phyloP scores from a whole-genome alignment of 2,113 vertebrate genomes.

The Scortum barcoo region DNA sequence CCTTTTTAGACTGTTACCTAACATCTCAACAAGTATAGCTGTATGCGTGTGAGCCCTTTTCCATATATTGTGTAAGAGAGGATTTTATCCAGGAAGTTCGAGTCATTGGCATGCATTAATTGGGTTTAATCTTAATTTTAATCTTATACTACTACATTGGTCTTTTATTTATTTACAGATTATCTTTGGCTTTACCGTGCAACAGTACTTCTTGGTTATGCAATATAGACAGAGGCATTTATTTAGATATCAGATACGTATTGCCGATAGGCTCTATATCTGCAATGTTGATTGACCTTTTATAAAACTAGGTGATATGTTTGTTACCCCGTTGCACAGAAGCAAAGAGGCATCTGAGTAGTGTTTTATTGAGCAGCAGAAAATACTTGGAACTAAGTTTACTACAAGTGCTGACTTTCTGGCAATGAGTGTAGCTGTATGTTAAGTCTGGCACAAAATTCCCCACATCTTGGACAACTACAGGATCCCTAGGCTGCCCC shows the following conservation, averaged over 20 bases:
- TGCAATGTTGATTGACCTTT: background rate
- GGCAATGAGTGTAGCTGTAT: background rate
- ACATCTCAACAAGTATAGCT: background rate
- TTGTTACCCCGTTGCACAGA: background rate
- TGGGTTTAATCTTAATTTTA: constrained; percentile 1
- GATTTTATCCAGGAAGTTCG: constrained; percentile 5
- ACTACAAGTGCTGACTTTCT: background rate
- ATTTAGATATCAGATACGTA: background rate
- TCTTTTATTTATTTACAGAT: background rate
- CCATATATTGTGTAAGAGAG: background rate
- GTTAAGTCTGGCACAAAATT: background rate
- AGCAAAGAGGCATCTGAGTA: background rate
- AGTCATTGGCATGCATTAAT: background rate
- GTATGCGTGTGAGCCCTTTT: background rate
- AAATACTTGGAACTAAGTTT: background rate
- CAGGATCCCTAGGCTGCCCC: constrained; percentile 7
- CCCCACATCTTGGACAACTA: background rate
- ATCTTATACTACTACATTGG: background rate
- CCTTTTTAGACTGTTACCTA: background rate
- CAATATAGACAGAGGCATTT: too few species aligned
- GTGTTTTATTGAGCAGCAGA: background rate
- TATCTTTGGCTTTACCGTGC: background rate
- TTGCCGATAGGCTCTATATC: background rate
- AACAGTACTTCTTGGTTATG: background rate
- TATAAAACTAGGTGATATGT: background rate